Percentiles rank a stretch among this genome's conserved stretches.
Evolutionary conservation across 2,797 vertebrate genomes (phyloP).

Genomic region (Sitta carolinensis): DNA sequence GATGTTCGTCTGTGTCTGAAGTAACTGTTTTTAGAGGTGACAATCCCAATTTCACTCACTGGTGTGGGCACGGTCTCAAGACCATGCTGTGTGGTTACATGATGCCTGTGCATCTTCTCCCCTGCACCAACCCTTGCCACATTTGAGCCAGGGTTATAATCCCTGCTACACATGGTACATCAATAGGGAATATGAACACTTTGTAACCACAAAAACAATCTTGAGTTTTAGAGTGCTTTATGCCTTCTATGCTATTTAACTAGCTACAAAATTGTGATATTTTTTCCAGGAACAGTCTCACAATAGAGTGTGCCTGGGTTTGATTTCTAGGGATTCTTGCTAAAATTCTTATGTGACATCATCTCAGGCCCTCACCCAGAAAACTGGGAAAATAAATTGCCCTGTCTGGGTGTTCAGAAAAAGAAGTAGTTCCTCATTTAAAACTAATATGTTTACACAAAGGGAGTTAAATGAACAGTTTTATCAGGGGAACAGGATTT

Average conservation of each 20-base stretch:
- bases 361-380: neutral
- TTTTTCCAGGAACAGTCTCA: neutral
- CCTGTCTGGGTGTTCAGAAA: neutral
- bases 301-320: neutral
- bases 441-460: neutral
- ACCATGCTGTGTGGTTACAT: neutral
- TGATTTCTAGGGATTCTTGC: constrained; percentile 6
- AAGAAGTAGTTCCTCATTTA: neutral
- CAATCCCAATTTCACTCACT: constrained; percentile 30
- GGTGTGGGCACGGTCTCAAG: neutral
- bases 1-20: neutral
- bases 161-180: neutral
- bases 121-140: neutral
- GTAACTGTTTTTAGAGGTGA: constrained; percentile 47
- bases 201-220: neutral
- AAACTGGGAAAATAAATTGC: constrained; percentile 28
- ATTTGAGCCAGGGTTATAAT: neutral
- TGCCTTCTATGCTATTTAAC: neutral
- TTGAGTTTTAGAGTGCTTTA: neutral
- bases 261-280: neutral
- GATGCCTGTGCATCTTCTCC: neutral
- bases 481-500: neutral
- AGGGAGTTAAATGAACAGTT: neutral
- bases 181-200: neutral
- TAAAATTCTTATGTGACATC: neutral